phyloP scores from a whole-genome alignment of 2,888 invertebrate genomes.

The Drosophila paramelanica region DNA sequence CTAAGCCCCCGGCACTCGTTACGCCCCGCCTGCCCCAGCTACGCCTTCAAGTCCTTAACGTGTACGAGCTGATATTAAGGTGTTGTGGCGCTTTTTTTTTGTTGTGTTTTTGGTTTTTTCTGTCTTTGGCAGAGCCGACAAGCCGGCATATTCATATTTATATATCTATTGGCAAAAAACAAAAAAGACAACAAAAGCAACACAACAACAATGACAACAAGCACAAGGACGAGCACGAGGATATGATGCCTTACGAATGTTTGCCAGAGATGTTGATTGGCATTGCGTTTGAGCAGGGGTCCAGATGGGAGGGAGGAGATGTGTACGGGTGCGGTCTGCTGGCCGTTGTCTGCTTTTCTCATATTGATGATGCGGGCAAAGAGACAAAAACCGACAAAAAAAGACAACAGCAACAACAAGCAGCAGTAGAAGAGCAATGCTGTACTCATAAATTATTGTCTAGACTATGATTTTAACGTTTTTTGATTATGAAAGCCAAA shows the following conservation, averaged over 20 bases:
- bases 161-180: conserved; percentile 44
- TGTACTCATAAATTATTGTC: conserved; percentile 84
- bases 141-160: conserved; percentile 62
- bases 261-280: conserved; percentile 79
- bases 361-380: conserved; percentile 65
- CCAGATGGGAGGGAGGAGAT: not conserved
- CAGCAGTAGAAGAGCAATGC: conserved; percentile 40
- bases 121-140: conserved; percentile 1
- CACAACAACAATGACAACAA: conserved; percentile 47
- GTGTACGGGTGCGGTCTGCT: conserved; percentile 30
- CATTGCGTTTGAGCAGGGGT: conserved; percentile 46
- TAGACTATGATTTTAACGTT: conserved; percentile 85
- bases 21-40: conserved; percentile 6
- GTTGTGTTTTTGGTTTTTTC: not conserved
- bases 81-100: conserved; percentile 44
- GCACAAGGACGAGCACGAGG: conserved; percentile 36
- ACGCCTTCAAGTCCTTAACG: conserved; percentile 37
- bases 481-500: conserved; percentile 83
- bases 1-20: conserved; percentile 20
- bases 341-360: conserved; percentile 42
- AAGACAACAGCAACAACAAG: conserved; percentile 16
- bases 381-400: conserved; percentile 50
- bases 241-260: conserved; percentile 74
- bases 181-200: conserved; percentile 8
- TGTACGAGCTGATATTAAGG: conserved; percentile 54